phyloP scores from a whole-genome alignment of 1,140 invertebrate species.

The Rhopalosiphum maidis region DNA sequence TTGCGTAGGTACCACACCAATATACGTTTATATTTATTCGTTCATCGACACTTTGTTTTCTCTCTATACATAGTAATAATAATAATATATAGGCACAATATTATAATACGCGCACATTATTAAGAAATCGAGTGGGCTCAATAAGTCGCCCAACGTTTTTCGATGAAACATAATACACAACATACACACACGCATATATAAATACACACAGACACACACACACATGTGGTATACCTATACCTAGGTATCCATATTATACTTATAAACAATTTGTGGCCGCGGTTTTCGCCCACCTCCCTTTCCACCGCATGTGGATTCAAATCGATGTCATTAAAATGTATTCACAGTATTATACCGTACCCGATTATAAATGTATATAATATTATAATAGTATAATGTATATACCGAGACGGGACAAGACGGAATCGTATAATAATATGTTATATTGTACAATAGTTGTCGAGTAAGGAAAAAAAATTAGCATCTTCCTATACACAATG shows the following conservation, averaged over 20 bases:
- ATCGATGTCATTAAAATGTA: conserved; percentile 17
- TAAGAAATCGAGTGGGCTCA: background rate
- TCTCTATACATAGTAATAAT: background rate
- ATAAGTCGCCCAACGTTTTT: background rate
- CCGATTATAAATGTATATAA: background rate
- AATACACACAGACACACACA: too few relatives aligned
- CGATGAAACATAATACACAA: background rate
- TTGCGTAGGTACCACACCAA: background rate
- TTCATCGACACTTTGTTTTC: conserved; percentile 4
- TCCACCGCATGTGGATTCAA: background rate
- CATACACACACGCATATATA: too few relatives aligned
- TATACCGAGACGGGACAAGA: background rate
- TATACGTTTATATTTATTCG: background rate
- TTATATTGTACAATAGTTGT: background rate
- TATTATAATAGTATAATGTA: background rate
- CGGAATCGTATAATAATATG: conserved; percentile 6
- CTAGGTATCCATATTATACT: background rate
- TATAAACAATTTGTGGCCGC: background rate
- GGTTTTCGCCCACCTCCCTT: conserved; percentile 1
- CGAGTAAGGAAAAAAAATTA: conserved; percentile 4
- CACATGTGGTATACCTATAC: background rate
- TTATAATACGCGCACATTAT: background rate
- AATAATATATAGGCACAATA: background rate
- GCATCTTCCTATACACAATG: background rate
- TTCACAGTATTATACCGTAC: background rate